Percentiles rank a stretch among this genome's conserved stretches.
These are phyloP conservation scores for Alouatta palliata DNA, from an alignment of 2,113 vertebrate species.

Conservation along the genomic window DNA sequence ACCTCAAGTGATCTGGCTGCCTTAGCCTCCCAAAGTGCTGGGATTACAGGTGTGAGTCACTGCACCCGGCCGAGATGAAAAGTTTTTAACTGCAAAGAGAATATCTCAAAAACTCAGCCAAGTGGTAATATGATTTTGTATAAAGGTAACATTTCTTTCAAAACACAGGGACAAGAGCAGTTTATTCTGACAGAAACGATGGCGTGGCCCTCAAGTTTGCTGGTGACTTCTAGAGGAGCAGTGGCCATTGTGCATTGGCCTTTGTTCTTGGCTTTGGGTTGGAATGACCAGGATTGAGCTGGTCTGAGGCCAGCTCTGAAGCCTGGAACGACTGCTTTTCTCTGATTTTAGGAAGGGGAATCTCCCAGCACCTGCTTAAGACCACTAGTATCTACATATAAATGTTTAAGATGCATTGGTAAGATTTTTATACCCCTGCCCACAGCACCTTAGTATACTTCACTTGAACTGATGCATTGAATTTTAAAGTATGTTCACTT, in stretches of 20 bases:
- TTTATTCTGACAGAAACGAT: neutral
- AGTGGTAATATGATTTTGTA: neutral
- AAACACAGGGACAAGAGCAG: neutral
- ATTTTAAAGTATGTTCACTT: neutral
- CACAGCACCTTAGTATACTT: neutral
- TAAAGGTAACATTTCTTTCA: neutral
- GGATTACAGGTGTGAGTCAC: too few species aligned
- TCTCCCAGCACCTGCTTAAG: neutral
- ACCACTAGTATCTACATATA: neutral
- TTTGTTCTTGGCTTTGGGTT: neutral
- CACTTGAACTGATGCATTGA: neutral
- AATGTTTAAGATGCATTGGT: neutral
- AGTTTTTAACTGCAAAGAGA: neutral
- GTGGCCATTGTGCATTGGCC: rapidly evolving
- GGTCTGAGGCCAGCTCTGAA: neutral
- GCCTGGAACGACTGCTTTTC: neutral
- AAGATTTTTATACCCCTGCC: neutral
- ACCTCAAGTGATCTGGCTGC: too few species aligned
- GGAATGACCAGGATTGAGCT: neutral
- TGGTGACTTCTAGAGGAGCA: neutral
- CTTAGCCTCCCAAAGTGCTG: too few species aligned
- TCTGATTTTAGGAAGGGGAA: neutral
- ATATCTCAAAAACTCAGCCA: neutral
- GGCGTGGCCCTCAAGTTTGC: neutral
- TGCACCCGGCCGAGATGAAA: neutral